Percentiles rank a stretch among this genome's conserved stretches.
Evolutionary conservation across 2,888 invertebrate genomes (phyloP).

Genomic region (Prenolepis imparis): DNA sequence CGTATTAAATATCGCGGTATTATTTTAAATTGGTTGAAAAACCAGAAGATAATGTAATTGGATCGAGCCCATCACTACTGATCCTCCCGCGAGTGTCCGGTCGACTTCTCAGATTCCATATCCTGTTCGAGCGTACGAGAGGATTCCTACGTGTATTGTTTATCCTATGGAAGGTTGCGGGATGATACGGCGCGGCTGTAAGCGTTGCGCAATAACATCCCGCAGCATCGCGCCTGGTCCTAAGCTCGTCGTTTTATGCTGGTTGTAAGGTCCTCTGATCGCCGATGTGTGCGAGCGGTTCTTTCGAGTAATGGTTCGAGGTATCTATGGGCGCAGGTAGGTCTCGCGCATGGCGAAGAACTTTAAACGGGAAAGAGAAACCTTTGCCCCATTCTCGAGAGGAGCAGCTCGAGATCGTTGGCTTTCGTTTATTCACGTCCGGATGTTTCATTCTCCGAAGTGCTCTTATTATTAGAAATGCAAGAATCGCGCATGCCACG

Average conservation of each 20-base stretch:
- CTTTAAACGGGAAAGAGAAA: constrained; percentile 59
- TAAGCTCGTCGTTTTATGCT: constrained; percentile 73
- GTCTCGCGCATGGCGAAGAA: constrained; percentile 42
- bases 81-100: constrained; percentile 58
- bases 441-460: constrained; percentile 28
- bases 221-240: constrained; percentile 66
- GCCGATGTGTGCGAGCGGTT: constrained; percentile 61
- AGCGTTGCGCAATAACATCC: constrained; percentile 77
- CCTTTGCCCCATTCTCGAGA: constrained; percentile 54
- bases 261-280: constrained; percentile 74
- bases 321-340: constrained; percentile 67
- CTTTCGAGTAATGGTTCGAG: constrained; percentile 56
- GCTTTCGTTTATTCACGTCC: constrained; percentile 48
- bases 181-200: constrained; percentile 63
- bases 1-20: background rate
- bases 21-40: constrained; percentile 29
- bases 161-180: constrained; percentile 72
- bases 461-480: constrained; percentile 44
- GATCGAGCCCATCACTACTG: constrained; percentile 55
- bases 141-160: constrained; percentile 76
- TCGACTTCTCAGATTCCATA: constrained; percentile 81
- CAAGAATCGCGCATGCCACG: background rate
- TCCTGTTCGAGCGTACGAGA: constrained; percentile 82
- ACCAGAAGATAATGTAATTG: constrained; percentile 19
- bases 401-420: constrained; percentile 53